Percentiles rank a stretch among this genome's conserved stretches.
These are phyloP conservation scores for Acholoe squamosa DNA, from an alignment of 2,888 invertebrate genomes.

Conservation along the genomic window DNA sequence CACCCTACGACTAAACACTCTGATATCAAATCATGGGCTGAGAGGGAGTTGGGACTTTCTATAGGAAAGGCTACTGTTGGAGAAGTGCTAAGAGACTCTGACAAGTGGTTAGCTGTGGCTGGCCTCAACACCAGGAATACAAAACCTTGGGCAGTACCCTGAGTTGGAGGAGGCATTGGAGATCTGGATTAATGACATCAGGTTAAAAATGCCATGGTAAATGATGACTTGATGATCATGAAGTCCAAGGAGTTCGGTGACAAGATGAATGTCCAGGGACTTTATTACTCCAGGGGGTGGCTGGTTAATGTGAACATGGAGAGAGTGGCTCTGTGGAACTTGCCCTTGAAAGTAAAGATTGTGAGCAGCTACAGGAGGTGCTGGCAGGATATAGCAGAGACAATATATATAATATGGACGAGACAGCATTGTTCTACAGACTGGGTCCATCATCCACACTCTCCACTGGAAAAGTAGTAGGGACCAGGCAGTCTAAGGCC, in stretches of 20 bases:
- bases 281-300: slow-evolving; percentile 28
- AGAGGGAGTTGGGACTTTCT: not conserved
- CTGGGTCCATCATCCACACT: slow-evolving; percentile 67
- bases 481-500: slow-evolving; percentile 65
- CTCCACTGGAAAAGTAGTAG: slow-evolving; percentile 25
- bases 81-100: not conserved
- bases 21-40: not conserved
- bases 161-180: slow-evolving; percentile 23
- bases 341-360: not conserved
- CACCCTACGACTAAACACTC: no score
- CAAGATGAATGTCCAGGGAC: not conserved
- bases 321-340: not conserved
- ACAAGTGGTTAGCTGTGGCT: not conserved
- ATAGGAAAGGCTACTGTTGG: not conserved
- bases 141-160: not conserved
- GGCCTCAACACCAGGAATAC: not conserved
- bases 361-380: slow-evolving; percentile 24
- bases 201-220: not conserved
- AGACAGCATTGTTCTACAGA: slow-evolving; percentile 65
- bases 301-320: slow-evolving; percentile 29
- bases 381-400: slow-evolving; percentile 65
- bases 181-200: slow-evolving; percentile 24
- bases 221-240: slow-evolving; percentile 42
- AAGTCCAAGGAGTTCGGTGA: slow-evolving; percentile 13
- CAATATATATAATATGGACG: slow-evolving; percentile 69